phyloP scores from a whole-genome alignment of 2,113 vertebrate species.

The Psittacara wagleri region DNA sequence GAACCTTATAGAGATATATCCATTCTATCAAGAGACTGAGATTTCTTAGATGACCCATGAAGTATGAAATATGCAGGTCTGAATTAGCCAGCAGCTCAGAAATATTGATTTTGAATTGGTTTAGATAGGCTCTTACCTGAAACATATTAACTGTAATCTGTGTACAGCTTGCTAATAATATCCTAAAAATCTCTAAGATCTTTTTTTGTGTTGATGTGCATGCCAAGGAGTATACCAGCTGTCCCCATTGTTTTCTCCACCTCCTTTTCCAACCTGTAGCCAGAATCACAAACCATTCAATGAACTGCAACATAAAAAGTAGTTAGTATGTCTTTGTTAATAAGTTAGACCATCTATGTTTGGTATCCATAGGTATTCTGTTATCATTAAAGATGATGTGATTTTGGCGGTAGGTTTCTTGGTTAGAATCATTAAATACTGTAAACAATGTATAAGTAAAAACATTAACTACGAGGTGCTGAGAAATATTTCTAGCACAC shows the following conservation, averaged over 20 bases:
- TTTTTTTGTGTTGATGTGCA: neutral
- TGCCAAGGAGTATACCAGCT: neutral
- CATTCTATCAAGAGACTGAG: neutral
- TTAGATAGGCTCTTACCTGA: neutral
- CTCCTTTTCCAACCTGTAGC: neutral
- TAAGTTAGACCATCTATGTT: neutral
- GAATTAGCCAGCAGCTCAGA: neutral
- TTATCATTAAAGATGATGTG: neutral
- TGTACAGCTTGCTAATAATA: neutral
- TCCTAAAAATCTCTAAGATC: neutral
- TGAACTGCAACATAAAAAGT: neutral
- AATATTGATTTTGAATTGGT: conserved; percentile 9
- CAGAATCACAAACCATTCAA: neutral
- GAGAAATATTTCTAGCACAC: neutral
- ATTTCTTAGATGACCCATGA: neutral
- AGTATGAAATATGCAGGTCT: neutral
- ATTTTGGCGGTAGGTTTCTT: neutral
- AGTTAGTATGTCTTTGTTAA: neutral
- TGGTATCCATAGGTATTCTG: neutral
- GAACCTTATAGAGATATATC: neutral
- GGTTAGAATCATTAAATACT: neutral
- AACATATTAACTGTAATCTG: neutral
- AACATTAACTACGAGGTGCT: neutral
- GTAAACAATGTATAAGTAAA: neutral
- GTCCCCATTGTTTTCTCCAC: neutral